Percentiles rank a stretch among this genome's conserved stretches.
These are phyloP conservation scores for Urocyon cinereoargenteus DNA, from an alignment of 2,797 vertebrate genomes.

Conservation along the genomic window DNA sequence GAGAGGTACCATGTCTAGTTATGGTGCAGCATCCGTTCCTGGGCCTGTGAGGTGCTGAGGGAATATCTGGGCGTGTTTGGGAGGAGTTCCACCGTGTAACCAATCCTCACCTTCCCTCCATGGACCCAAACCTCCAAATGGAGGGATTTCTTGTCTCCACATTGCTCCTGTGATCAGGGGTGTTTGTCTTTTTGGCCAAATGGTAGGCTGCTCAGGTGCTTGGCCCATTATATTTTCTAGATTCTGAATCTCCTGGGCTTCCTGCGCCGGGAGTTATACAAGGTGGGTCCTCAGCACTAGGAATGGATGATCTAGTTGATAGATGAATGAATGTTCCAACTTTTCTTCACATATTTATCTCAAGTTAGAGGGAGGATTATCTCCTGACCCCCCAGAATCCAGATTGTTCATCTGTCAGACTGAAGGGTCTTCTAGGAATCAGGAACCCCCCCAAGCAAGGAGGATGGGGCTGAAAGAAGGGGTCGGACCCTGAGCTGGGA, in stretches of 20 bases:
- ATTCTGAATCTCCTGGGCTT: background rate
- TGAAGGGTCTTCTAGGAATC: background rate
- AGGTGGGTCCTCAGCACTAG: background rate
- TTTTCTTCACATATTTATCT: background rate
- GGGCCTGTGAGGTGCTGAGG: background rate
- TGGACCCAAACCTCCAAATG: background rate
- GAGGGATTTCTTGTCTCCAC: background rate
- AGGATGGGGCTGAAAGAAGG: background rate
- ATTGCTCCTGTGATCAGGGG: too few species aligned
- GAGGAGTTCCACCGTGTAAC: background rate
- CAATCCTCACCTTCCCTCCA: background rate
- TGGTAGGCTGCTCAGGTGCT: background rate
- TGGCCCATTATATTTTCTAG: rapidly evolving
- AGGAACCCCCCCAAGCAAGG: too few species aligned
- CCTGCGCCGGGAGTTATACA: background rate
- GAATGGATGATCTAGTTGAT: too few species aligned
- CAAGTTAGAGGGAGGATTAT: background rate
- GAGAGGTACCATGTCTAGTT: too few species aligned
- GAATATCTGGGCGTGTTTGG: background rate
- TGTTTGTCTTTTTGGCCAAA: background rate
- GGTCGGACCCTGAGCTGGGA: background rate
- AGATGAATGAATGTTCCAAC: background rate
- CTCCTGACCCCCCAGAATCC: background rate
- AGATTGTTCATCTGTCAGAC: background rate
- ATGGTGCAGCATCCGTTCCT: background rate